phyloP scores from a whole-genome alignment of 2,797 vertebrate species.

The Spea hammondii region DNA sequence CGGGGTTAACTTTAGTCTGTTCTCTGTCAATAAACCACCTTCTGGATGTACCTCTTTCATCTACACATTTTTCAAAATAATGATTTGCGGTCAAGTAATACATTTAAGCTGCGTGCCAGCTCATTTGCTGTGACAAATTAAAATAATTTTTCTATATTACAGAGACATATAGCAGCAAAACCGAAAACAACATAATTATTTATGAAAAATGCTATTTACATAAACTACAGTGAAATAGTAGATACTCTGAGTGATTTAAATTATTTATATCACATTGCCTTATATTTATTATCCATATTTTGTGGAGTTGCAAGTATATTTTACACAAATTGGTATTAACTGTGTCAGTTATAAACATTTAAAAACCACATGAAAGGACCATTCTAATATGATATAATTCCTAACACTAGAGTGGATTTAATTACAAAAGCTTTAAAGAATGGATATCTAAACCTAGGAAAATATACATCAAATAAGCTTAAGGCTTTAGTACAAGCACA shows the following conservation, averaged over 20 bases:
- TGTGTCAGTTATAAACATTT: too few species aligned
- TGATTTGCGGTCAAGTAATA: not conserved
- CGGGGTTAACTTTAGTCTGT: not conserved
- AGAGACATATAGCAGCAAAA: not conserved
- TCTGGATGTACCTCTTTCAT: not conserved
- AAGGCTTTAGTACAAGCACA: too few species aligned
- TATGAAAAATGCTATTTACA: not conserved
- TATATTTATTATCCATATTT: too few species aligned
- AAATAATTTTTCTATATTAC: not conserved
- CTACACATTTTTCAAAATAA: conserved; percentile 11
- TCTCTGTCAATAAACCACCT: not conserved
- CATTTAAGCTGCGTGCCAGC: conserved; percentile 2
- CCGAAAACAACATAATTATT: not conserved
- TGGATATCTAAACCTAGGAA: too few species aligned
- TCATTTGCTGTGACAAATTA: conserved; percentile 8
- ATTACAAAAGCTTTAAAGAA: too few species aligned
- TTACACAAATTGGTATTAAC: too few species aligned
- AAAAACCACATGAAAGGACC: too few species aligned
- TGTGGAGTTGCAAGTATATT: too few species aligned
- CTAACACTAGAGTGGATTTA: too few species aligned
- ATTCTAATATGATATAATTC: too few species aligned
- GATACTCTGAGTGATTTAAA: not conserved
- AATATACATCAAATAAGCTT: too few species aligned
- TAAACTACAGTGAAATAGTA: not conserved
- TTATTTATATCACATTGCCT: too few species aligned